Evolutionary conservation across 2,888 invertebrate species (phyloP).

Genomic region (Pseudoips prasinana): DNA sequence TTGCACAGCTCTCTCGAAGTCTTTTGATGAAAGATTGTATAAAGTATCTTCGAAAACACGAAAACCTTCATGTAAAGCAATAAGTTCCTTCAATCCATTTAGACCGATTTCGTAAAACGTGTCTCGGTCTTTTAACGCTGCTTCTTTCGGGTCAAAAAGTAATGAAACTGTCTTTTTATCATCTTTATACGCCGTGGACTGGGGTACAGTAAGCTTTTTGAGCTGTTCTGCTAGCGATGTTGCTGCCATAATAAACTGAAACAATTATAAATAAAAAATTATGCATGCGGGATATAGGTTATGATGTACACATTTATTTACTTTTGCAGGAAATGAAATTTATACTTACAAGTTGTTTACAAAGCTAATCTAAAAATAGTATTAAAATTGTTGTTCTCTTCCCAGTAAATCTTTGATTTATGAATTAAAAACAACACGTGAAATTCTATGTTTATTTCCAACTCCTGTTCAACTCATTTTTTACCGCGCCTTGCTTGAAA

Average conservation of each 20-base stretch:
- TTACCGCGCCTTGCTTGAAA: too few relatives aligned
- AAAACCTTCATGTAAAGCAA: conserved; percentile 87
- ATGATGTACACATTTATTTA: too few relatives aligned
- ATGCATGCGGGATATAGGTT: conserved; percentile 2
- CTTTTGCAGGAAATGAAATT: too few relatives aligned
- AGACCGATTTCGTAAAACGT: conserved; percentile 93
- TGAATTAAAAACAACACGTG: too few relatives aligned
- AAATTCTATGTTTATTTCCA: too few relatives aligned
- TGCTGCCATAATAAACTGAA: conserved; percentile 52
- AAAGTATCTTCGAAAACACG: conserved; percentile 87
- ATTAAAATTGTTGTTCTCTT: too few relatives aligned
- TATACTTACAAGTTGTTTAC: too few relatives aligned
- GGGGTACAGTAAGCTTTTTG: conserved; percentile 87
- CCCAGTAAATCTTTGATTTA: too few relatives aligned
- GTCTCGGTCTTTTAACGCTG: conserved; percentile 91
- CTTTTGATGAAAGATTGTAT: conserved; percentile 89
- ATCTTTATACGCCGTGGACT: conserved; percentile 85
- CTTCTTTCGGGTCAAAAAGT: conserved; percentile 94
- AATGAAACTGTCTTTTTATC: conserved; percentile 90
- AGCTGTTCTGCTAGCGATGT: conserved; percentile 92
- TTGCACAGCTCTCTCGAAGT: conserved; percentile 91
- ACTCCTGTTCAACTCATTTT: too few relatives aligned
- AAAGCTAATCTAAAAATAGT: too few relatives aligned
- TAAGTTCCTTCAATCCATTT: conserved; percentile 92
- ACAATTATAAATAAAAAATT: not conserved